Evolutionary conservation across 1,140 invertebrate species (phyloP).

Genomic region (Camponotus vicinus): DNA sequence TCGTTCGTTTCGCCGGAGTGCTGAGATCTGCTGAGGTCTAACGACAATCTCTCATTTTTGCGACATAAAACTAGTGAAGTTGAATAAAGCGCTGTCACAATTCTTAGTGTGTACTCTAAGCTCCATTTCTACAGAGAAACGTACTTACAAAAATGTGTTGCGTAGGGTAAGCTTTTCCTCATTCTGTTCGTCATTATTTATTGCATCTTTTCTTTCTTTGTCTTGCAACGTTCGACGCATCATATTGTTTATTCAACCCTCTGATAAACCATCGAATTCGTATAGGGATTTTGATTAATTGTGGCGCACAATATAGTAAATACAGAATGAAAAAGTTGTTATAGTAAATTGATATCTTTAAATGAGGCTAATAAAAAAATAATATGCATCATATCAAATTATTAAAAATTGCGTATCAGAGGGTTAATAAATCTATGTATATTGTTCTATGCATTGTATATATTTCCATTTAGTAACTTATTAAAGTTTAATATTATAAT

Average conservation of each 20-base stretch:
- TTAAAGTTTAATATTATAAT: not conserved
- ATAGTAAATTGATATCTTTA: not conserved
- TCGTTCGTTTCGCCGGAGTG: conserved; percentile 73
- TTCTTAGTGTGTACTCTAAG: not conserved
- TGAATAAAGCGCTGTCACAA: conserved; percentile 58
- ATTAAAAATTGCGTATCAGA: conserved; percentile 5
- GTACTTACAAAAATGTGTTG: not conserved
- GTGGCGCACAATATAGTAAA: not conserved
- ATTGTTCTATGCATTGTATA: conserved; percentile 38
- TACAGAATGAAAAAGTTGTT: not conserved
- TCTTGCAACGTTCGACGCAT: conserved; percentile 44
- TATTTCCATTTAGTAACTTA: conserved; percentile 17
- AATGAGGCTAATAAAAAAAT: not conserved
- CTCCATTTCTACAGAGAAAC: not conserved
- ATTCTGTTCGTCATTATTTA: conserved; percentile 39
- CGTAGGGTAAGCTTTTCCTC: not conserved
- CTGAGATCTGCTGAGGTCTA: conserved; percentile 70
- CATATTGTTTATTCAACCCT: conserved; percentile 43
- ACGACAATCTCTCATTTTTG: conserved; percentile 50
- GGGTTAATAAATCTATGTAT: conserved; percentile 35
- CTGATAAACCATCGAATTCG: not conserved
- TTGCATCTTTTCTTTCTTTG: conserved; percentile 26
- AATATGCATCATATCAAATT: not conserved
- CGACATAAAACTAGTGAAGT: conserved; percentile 66
- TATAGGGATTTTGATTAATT: conserved; percentile 45